Evolutionary conservation across 2,888 invertebrate genomes (phyloP), one percentile per base, ranked within the genome.

Genomic region (Pomacea canaliculata): DNA sequence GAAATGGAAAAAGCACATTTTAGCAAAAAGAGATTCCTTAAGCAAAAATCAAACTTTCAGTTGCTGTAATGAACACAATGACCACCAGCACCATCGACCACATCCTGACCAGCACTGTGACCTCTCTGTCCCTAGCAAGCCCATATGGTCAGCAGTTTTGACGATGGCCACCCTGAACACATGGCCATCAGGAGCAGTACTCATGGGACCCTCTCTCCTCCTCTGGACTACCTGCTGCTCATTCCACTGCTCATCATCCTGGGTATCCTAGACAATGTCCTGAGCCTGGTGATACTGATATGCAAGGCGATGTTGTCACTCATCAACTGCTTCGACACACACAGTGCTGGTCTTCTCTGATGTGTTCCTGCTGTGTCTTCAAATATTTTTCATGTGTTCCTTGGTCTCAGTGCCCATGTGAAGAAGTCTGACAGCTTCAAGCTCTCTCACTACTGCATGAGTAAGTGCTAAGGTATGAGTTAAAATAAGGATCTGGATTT

Each of bases 291-390:
- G 13, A 82, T 83, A 51, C 77, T 83, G 74, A 81, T 80, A 18
- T 60, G 81, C 13, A 76, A 81, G 63, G 80, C 81, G 70, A 83
- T 83, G 82, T 72, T 76, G 3, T 78, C 81, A 12, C 78, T 81
- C 23, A 81, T 81, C 59, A 82, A 80, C 71, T 80, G 81, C 59
- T 83, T 83, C 76, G 23, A 23, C 23, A 23, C 78, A 82, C 13
- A 83, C 80, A 0, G 82, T 79, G n/a, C 78, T 83, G 70, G 83
- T 80, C 5, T 79, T 82, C 49, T 83, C 83, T 0, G 83, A 83
- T 73, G 68, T 82, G 67, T 66, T 78, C 19, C 80, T 83, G 27
- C 79, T 83, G n/a, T 67, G 77, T 13, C 71, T 80, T 23, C 81
- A 82, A 74, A 71, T 23, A 23, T 23, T 23, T 23, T 82, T 56